These are phyloP conservation scores for Hylaeus volcanicus DNA, from an alignment of 1,140 invertebrate genomes.

Conservation along the genomic window DNA sequence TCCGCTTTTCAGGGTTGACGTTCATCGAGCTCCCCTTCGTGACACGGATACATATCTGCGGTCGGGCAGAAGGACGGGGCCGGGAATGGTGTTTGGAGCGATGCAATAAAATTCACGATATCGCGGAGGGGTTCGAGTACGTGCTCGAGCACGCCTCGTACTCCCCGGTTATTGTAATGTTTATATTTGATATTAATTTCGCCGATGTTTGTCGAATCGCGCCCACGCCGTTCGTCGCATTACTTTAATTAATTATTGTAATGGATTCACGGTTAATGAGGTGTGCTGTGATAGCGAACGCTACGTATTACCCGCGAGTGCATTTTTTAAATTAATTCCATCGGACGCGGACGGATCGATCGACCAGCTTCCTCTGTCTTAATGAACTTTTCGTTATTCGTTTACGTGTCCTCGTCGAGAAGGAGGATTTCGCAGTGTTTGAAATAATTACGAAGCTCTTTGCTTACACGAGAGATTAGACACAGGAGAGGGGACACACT, in stretches of 20 bases:
- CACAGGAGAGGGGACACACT: too few relatives aligned
- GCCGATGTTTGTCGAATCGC: conserved; percentile 52
- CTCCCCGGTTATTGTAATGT: conserved; percentile 44
- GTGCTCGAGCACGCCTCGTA: conserved; percentile 39
- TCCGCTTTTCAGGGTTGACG: conserved; percentile 54
- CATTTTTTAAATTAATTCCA: background rate
- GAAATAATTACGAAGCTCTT: background rate
- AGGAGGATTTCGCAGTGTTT: too few relatives aligned
- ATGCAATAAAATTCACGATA: conserved; percentile 63
- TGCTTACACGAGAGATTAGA: too few relatives aligned
- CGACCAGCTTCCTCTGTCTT: background rate
- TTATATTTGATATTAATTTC: conserved; percentile 65
- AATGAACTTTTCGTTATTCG: too few relatives aligned
- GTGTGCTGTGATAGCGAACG: background rate
- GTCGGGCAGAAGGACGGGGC: conserved; percentile 51
- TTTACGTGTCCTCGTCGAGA: too few relatives aligned
- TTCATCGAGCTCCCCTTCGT: conserved; percentile 25
- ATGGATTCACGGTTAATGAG: conserved; percentile 47
- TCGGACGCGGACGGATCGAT: background rate
- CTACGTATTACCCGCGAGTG: background rate
- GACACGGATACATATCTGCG: conserved; percentile 60
- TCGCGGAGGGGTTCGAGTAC: conserved; percentile 26
- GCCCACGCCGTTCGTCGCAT: conserved; percentile 50
- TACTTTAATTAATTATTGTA: conserved; percentile 67
- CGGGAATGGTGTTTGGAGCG: conserved; percentile 7